Conservation (phyloP, 30 jellyfish, hydroid and myxozoan species). For the Aurelia sp. region DNA sequence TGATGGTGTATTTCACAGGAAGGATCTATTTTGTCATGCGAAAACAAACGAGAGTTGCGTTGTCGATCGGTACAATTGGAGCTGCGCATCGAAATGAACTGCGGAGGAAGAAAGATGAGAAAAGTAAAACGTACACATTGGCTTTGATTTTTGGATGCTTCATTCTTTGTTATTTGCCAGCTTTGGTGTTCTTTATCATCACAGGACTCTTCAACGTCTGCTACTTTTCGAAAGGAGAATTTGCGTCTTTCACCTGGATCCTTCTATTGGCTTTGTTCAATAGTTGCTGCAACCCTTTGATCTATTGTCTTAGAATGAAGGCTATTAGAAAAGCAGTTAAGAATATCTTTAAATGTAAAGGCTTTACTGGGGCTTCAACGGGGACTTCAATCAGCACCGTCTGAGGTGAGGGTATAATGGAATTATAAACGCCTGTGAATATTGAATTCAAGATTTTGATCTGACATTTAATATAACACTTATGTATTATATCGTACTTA, state of each 20-base stretch:
- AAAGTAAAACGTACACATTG: slow-evolving; percentile 14
- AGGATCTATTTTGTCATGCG: slow-evolving; percentile 9
- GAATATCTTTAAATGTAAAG: not conserved
- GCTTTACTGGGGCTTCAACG: no score
- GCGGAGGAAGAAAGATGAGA: slow-evolving; percentile 12
- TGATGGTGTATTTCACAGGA: slow-evolving; percentile 1
- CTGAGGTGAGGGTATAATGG: no score
- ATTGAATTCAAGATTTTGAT: no score
- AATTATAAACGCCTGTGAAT: no score
- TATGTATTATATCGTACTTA: no score
- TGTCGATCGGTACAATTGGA: slow-evolving; percentile 15
- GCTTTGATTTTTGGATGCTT: not conserved
- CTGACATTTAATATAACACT: no score
- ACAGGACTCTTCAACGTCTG: not conserved
- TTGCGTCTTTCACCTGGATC: not conserved
- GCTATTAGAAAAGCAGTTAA: slow-evolving; percentile 10
- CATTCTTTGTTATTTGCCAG: not conserved
- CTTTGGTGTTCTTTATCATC: not conserved
- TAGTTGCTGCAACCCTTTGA: slow-evolving; percentile 22
- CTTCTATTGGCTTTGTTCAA: not conserved
- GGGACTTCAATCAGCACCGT: no score
- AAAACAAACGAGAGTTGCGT: not conserved
- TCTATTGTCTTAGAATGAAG: slow-evolving; percentile 14
- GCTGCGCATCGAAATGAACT: not conserved
- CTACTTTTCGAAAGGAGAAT: not conserved